Percentiles rank a stretch among this genome's conserved stretches.
Conservation (phyloP, 2,797 vertebrate species). For the Chiloscyllium punctatum region DNA sequence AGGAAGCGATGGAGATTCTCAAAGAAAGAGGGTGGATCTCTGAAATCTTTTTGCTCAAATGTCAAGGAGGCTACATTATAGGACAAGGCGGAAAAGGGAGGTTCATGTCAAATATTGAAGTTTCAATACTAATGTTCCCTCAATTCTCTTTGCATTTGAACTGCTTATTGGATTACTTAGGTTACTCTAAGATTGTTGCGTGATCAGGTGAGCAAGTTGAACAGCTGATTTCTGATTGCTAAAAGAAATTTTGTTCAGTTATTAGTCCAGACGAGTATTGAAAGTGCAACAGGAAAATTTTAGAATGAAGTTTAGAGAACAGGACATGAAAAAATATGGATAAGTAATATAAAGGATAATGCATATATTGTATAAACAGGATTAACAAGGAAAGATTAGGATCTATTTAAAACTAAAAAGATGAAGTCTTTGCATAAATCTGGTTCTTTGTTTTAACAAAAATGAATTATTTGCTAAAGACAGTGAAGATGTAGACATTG, state of each 20-base stretch:
- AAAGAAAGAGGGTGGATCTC: background rate
- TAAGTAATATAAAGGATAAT: background rate
- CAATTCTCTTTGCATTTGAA: background rate
- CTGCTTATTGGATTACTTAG: background rate
- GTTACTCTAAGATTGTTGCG: background rate
- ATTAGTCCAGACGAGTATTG: background rate
- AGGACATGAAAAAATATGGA: background rate
- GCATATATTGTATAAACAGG: background rate
- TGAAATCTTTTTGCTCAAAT: background rate
- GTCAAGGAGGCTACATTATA: too few relatives aligned
- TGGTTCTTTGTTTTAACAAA: too few relatives aligned
- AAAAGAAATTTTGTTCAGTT: background rate
- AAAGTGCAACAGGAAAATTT: background rate
- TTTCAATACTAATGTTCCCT: background rate
- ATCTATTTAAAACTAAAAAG: background rate
- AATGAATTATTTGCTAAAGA: too few relatives aligned
- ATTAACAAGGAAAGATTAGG: background rate
- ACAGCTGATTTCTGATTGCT: background rate
- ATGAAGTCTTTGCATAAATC: background rate
- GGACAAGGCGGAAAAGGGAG: too few relatives aligned
- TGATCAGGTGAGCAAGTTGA: background rate
- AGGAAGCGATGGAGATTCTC: too few relatives aligned
- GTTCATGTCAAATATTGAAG: background rate
- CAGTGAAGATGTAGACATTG: background rate
- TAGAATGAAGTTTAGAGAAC: background rate